phyloP scores from a whole-genome alignment of 2,797 vertebrate genomes.

The Phalanger gymnotis region DNA sequence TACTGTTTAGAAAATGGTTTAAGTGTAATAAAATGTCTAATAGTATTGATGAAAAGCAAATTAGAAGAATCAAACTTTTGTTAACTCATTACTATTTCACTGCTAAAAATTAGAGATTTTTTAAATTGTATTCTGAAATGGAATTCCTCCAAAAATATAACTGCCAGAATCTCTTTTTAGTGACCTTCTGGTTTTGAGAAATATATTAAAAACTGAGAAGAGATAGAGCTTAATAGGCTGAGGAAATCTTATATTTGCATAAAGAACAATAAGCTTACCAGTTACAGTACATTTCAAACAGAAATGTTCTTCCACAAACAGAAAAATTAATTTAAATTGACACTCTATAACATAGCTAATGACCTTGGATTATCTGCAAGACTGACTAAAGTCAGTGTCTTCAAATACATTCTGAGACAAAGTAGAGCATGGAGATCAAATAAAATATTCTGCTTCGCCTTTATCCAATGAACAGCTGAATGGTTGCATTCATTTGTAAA shows the following conservation, averaged over 20 bases:
- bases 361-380: background rate
- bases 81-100: background rate
- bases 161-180: background rate
- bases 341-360: background rate
- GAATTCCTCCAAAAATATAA: background rate
- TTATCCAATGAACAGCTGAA: background rate
- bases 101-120: background rate
- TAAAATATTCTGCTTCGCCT: slow-evolving; percentile 22
- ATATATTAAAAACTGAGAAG: background rate
- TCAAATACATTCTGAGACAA: background rate
- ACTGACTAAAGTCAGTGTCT: background rate
- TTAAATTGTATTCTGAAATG: background rate
- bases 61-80: background rate
- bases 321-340: background rate
- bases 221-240: background rate
- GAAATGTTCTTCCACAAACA: background rate
- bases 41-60: background rate
- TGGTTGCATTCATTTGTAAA: background rate
- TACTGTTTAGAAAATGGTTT: slow-evolving; percentile 1
- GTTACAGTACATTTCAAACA: background rate
- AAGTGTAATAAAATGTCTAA: slow-evolving; percentile 4
- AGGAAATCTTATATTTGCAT: background rate
- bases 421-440: background rate
- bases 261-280: background rate
- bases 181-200: background rate